phyloP scores from a whole-genome alignment of 2,113 vertebrate species.

The Lipotes vexillifer region DNA sequence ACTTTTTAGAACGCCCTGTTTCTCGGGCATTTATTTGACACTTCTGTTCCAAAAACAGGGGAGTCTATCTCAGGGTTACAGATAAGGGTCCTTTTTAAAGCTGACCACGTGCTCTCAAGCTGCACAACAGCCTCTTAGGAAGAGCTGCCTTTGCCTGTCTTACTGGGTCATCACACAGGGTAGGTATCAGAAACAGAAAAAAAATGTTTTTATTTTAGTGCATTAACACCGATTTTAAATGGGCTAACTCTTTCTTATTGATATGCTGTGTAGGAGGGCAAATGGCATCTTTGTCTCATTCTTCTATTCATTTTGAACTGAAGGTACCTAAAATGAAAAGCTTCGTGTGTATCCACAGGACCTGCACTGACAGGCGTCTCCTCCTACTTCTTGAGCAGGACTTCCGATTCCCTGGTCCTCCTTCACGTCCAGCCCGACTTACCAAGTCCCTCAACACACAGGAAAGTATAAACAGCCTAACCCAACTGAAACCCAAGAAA shows the following conservation, averaged over 20 bases:
- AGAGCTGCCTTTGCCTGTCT: background rate
- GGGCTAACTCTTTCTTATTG: background rate
- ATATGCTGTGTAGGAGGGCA: background rate
- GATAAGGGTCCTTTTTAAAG: background rate
- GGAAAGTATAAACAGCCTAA: background rate
- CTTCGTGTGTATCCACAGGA: no score
- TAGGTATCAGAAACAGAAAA: background rate
- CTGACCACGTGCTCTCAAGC: background rate
- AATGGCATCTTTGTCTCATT: background rate
- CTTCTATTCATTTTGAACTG: background rate
- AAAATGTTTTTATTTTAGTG: background rate
- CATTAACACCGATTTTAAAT: background rate
- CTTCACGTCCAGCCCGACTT: background rate
- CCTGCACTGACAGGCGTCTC: background rate
- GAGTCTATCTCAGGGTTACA: background rate
- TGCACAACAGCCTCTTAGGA: background rate
- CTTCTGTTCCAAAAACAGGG: background rate
- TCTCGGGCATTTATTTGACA: background rate
- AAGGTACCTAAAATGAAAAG: background rate
- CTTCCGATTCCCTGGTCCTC: background rate
- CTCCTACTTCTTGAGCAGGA: background rate
- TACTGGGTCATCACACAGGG: background rate
- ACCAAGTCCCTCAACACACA: background rate
- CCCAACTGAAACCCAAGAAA: background rate
- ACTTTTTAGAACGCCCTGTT: background rate